These are phyloP conservation scores for Phyllostomus discolor DNA, from an alignment of 2,113 vertebrate genomes.

Conservation along the genomic window DNA sequence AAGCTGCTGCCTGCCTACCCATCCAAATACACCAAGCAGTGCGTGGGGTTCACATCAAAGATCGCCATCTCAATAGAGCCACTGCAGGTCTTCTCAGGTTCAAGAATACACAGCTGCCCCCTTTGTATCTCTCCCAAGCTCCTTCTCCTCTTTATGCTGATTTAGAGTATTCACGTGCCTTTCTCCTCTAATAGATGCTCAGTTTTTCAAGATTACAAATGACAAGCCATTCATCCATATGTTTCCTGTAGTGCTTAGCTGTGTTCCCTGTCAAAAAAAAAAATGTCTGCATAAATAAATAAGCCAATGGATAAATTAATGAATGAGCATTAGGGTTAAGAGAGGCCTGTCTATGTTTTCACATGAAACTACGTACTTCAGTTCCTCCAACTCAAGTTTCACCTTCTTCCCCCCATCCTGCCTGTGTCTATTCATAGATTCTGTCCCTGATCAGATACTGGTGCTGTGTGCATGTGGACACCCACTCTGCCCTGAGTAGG, in stretches of 20 bases:
- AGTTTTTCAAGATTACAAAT: background rate
- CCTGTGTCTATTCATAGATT: background rate
- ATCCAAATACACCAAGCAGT: background rate
- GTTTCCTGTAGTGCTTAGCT: background rate
- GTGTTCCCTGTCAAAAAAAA: background rate
- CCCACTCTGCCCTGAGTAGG: rapidly evolving
- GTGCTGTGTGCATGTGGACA: background rate
- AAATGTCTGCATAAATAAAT: background rate
- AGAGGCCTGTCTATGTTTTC: background rate
- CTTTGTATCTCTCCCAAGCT: background rate
- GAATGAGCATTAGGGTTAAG: background rate
- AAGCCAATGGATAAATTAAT: background rate
- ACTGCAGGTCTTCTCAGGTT: background rate
- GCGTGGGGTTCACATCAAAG: rapidly evolving
- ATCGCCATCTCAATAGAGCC: background rate
- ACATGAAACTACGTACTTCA: background rate
- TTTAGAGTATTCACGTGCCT: background rate
- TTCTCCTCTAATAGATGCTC: background rate
- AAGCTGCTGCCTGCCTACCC: background rate
- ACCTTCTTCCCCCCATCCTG: background rate
- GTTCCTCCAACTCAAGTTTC: background rate
- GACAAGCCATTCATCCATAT: background rate
- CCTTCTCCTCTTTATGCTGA: background rate
- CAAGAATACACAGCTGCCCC: background rate
- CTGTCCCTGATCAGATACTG: background rate